Percentiles rank a stretch among this genome's conserved stretches.
Conservation (phyloP, 1,140 invertebrate species). For the Euura lappo region DNA sequence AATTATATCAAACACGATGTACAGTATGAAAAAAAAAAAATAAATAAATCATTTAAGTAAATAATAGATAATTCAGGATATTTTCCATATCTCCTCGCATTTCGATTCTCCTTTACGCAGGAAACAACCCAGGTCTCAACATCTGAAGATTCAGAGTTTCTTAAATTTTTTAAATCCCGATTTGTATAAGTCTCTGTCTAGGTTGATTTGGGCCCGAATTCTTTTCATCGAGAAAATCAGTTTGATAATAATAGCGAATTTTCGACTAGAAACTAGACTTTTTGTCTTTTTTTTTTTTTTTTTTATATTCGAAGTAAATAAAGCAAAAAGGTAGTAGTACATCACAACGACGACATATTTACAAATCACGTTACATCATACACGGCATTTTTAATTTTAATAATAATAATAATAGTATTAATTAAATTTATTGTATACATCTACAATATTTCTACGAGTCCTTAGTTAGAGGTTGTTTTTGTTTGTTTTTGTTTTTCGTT, state of each 20-base stretch:
- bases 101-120: not conserved
- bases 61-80: not conserved
- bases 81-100: not conserved
- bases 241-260: too few relatives aligned
- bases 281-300: not conserved
- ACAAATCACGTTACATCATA: slow-evolving; percentile 55
- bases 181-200: too few relatives aligned
- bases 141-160: too few relatives aligned
- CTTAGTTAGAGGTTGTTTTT: too few relatives aligned
- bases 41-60: not conserved
- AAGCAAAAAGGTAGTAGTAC: slow-evolving; percentile 41
- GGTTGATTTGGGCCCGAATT: too few relatives aligned
- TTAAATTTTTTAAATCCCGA: too few relatives aligned
- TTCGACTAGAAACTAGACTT: too few relatives aligned
- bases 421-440: too few relatives aligned
- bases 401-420: too few relatives aligned
- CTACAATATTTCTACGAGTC: too few relatives aligned
- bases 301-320: slow-evolving; percentile 56
- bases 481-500: slow-evolving; percentile 15
- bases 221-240: too few relatives aligned
- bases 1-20: not conserved
- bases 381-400: slow-evolving; percentile 46
- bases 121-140: too few relatives aligned
- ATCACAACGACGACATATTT: slow-evolving; percentile 53
- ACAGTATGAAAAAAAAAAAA: not conserved